Evolutionary conservation across 2,113 vertebrate species (phyloP), one percentile per base, ranked within the genome.

Genomic region (Mobula hypostoma): DNA sequence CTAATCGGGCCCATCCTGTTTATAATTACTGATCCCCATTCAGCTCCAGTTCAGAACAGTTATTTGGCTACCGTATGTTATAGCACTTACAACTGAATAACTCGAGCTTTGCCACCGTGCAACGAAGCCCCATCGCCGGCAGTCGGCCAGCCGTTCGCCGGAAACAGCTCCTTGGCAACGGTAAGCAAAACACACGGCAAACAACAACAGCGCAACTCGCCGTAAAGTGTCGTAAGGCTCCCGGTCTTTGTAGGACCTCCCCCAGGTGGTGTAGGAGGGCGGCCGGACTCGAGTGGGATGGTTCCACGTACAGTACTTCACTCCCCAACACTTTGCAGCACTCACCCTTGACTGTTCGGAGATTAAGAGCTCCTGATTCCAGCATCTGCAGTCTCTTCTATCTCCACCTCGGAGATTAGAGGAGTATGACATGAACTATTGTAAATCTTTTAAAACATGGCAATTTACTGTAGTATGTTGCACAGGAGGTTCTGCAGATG

Each of bases 71-170:
- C 5, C 5, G 19, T 40, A 82, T 79, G 0, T 14, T 9, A 8
- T 7, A 8, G 2, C 77, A 24, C n/a, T 32, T n/a, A n/a, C 27
- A 12, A 0, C 15, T 2, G 32, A 58, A 85, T 85, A 85, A 40
- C 82, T 85, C 21, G 21, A 9, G 40, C 48, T 27, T 24, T 27
- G 24, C 56, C 83, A 61, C 56, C 24, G 24, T 61, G 14, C 83
- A 2, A 1, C 74, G 24, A 29, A 77, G 4, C n/a, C 1, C 5
- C 6, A 0, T 14, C 5, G 15, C 8, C 1, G 14, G 0, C 61
- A 0, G 5, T 24, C 82, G 58, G 12, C 36, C 36, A 36, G 36
- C 85, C 3, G 2, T 8, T 2, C 8, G 58, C 58, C 40, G 27
- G 48, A 58, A 61, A 21, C 58, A 2, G 1, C 83, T 88, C 83